Evolutionary conservation across 53 echinoderm and acorn worm genomes (phyloP).

Genomic region (Holothuria scabra): DNA sequence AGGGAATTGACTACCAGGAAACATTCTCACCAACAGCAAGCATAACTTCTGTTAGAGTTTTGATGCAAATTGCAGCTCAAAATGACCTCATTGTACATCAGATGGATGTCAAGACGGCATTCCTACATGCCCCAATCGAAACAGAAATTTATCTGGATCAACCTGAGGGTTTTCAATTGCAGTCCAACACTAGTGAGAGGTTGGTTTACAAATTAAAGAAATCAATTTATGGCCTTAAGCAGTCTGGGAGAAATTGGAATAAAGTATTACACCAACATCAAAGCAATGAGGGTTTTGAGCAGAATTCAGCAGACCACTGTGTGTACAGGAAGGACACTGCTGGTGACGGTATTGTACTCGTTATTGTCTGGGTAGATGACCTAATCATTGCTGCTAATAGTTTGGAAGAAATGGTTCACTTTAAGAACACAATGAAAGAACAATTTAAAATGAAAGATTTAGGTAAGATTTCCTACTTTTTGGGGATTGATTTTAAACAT

Average conservation of each 20-base stretch:
- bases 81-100: conserved; percentile 52
- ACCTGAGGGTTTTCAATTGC: neutral
- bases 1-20: conserved; percentile 46
- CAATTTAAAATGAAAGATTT: conserved; percentile 52
- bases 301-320: conserved; percentile 48
- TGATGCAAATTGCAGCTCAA: conserved; percentile 55
- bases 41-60: neutral
- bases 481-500: neutral
- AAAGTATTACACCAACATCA: conserved; percentile 41
- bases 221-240: conserved; percentile 52
- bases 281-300: conserved; percentile 31
- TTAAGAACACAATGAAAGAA: conserved; percentile 44
- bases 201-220: conserved; percentile 35
- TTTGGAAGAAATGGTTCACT: neutral
- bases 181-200: neutral
- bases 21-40: too few species aligned
- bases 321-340: conserved; percentile 23
- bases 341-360: neutral
- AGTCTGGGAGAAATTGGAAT: conserved; percentile 53
- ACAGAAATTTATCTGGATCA: neutral
- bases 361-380: conserved; percentile 65
- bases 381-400: conserved; percentile 52
- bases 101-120: conserved; percentile 29
- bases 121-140: too few species aligned
- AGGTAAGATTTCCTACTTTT: neutral